Conservation (phyloP, 2,113 vertebrate species). For the Myanophis thanlyinensis region DNA sequence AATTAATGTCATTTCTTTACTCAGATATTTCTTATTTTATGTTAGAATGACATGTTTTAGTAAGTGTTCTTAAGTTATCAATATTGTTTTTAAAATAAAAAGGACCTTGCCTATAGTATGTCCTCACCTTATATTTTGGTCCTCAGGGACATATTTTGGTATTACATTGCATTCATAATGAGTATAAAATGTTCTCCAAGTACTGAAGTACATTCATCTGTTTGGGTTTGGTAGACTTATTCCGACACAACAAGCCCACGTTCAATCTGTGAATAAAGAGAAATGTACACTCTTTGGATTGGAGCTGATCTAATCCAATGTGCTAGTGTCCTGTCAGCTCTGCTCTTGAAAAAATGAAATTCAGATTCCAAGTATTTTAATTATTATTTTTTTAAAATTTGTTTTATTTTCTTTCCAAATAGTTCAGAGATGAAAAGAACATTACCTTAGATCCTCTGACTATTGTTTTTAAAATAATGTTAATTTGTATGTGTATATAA, state of each 20-base stretch:
- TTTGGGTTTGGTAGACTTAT: slow-evolving; percentile 73
- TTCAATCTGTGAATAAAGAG: slow-evolving; percentile 73
- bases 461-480: not conserved
- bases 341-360: slow-evolving; percentile 39
- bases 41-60: not conserved
- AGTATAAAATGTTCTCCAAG: slow-evolving; percentile 72
- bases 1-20: not conserved
- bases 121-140: slow-evolving; percentile 61
- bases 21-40: not conserved
- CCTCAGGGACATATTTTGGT: slow-evolving; percentile 65
- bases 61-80: not conserved
- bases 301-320: slow-evolving; percentile 67
- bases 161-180: slow-evolving; percentile 71
- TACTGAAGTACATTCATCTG: slow-evolving; percentile 70
- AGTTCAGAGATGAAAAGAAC: slow-evolving; percentile 26
- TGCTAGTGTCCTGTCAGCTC: slow-evolving; percentile 55
- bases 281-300: slow-evolving; percentile 67
- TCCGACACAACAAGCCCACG: slow-evolving; percentile 74
- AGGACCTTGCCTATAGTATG: not conserved
- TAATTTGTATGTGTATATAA: not conserved
- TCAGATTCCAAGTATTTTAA: slow-evolving; percentile 61
- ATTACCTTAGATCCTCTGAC: slow-evolving; percentile 16
- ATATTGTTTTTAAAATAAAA: not conserved
- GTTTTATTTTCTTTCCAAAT: slow-evolving; percentile 14
- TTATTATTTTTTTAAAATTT: slow-evolving; percentile 9